phyloP scores from a whole-genome alignment of 2,888 invertebrate genomes.

The Epistrophe grossulariae region DNA sequence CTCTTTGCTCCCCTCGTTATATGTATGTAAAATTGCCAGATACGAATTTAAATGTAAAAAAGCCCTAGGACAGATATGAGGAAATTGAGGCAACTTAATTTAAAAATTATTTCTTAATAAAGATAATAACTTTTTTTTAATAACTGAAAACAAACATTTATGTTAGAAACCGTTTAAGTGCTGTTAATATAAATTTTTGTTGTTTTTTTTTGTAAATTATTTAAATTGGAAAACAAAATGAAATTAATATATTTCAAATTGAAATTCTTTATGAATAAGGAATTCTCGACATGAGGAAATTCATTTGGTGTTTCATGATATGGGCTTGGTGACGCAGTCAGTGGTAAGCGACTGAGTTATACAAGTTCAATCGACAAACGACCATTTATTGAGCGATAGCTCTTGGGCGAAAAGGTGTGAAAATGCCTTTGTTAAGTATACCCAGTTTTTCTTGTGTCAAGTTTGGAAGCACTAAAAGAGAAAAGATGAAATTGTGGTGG shows the following conservation, averaged over 20 bases:
- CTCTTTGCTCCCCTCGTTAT: neutral
- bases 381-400: no score
- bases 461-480: no score
- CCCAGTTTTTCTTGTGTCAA: no score
- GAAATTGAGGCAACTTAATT: neutral
- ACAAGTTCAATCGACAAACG: no score
- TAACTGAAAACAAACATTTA: neutral
- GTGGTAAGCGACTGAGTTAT: no score
- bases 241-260: neutral
- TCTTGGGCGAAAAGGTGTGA: no score
- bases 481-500: no score
- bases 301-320: no score
- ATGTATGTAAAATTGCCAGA: neutral
- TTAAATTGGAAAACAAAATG: neutral
- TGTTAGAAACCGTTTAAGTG: neutral
- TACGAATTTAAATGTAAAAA: neutral
- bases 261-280: neutral
- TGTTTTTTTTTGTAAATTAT: neutral
- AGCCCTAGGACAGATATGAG: neutral
- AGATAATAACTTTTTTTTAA: neutral
- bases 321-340: no score
- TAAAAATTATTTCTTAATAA: neutral
- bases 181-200: neutral
- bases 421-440: no score
- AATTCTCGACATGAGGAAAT: no score